Conservation (phyloP, 2,888 invertebrate species). For the Luperina testacea region DNA sequence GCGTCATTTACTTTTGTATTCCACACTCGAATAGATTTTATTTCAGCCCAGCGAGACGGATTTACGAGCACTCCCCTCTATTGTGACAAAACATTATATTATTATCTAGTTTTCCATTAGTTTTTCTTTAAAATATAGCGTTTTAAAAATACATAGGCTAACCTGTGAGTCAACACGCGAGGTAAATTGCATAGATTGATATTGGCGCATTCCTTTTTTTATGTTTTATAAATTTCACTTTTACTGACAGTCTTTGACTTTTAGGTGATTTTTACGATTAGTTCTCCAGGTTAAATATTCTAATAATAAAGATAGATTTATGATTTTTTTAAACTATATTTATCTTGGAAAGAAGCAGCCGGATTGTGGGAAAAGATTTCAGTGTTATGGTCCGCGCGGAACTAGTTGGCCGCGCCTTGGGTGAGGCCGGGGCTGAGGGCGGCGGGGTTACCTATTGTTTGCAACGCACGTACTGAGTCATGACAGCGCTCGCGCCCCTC, state of each 20-base stretch:
- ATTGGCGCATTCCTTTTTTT: conserved; percentile 64
- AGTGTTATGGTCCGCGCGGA: background rate
- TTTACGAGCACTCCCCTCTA: conserved; percentile 78
- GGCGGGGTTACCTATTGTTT: too few species aligned
- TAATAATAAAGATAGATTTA: conserved; percentile 51
- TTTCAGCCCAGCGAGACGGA: conserved; percentile 79
- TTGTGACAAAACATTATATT: conserved; percentile 83
- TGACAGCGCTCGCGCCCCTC: too few species aligned
- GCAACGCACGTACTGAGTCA: too few species aligned
- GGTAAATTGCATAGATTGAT: conserved; percentile 56
- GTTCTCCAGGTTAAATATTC: conserved; percentile 50
- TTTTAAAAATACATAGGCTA: conserved; percentile 55
- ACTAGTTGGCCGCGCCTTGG: too few species aligned
- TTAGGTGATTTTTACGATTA: conserved; percentile 61
- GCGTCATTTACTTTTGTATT: conserved; percentile 72
- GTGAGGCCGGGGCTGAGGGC: too few species aligned
- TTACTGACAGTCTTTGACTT: conserved; percentile 59
- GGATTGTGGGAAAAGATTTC: conserved; percentile 24
- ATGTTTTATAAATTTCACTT: conserved; percentile 61
- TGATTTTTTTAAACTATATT: conserved; percentile 35
- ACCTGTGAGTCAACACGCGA: conserved; percentile 52
- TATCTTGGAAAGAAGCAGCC: conserved; percentile 10
- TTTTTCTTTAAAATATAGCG: conserved; percentile 67
- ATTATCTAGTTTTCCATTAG: conserved; percentile 76
- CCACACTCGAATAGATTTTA: conserved; percentile 78